Evolutionary conservation across 2,113 vertebrate genomes (phyloP).

Genomic region (Leptobrachium leishanense): DNA sequence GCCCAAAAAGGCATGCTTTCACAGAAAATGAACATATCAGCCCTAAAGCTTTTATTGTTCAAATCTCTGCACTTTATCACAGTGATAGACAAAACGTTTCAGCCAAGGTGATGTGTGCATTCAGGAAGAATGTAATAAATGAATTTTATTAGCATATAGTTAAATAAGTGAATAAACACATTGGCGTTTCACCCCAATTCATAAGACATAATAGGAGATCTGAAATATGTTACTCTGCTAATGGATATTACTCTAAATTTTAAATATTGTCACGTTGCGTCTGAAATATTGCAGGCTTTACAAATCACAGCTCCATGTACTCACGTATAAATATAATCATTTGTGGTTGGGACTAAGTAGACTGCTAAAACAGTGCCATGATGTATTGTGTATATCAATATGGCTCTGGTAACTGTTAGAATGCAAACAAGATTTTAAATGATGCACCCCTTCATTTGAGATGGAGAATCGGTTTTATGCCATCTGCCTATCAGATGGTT

Average conservation of each 20-base stretch:
- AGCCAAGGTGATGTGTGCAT: background rate
- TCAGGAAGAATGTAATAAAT: background rate
- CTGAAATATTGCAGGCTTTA: background rate
- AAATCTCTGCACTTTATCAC: too few relatives aligned
- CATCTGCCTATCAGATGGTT: slow-evolving; percentile 98
- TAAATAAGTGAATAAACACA: background rate
- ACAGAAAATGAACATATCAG: too few relatives aligned
- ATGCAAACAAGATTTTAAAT: slow-evolving; percentile 99
- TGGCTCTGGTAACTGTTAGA: slow-evolving; percentile 97
- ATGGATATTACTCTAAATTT: too few relatives aligned
- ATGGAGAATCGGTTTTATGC: slow-evolving; percentile 85
- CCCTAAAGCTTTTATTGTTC: too few relatives aligned
- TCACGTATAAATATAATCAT: slow-evolving; percentile 79
- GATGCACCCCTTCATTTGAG: slow-evolving; percentile 94
- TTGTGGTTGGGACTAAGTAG: slow-evolving; percentile 86
- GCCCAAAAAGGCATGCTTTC: too few relatives aligned
- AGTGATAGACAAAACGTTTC: background rate
- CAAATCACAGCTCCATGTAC: slow-evolving; percentile 44
- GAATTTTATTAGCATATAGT: background rate
- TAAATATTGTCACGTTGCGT: background rate
- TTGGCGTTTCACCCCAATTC: background rate
- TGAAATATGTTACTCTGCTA: too few relatives aligned
- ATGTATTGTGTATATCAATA: slow-evolving; percentile 98
- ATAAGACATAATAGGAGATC: too few relatives aligned
- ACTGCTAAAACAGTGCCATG: slow-evolving; percentile 86